phyloP scores from a whole-genome alignment of 2,797 vertebrate genomes.

The Xenops minutus region DNA sequence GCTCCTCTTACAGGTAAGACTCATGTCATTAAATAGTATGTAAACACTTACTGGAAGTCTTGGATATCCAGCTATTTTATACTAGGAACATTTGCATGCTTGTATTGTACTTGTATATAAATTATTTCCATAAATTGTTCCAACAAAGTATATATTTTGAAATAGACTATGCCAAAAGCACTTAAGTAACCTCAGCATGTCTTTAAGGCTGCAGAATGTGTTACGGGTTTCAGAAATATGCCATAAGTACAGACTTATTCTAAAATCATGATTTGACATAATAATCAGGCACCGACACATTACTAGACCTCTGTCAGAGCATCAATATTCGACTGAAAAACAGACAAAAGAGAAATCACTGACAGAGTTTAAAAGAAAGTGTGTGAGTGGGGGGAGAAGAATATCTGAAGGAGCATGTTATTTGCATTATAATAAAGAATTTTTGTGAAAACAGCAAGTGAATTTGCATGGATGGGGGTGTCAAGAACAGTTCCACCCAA shows the following conservation, averaged over 20 bases:
- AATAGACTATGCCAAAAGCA: not conserved
- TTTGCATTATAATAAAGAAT: not conserved
- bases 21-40: not conserved
- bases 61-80: not conserved
- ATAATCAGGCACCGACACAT: not conserved
- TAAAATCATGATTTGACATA: not conserved
- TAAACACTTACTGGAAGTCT: not conserved
- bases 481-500: not conserved
- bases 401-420: not conserved
- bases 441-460: not conserved
- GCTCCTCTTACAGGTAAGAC: not conserved
- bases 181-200: not conserved
- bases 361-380: not conserved
- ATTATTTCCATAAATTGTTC: not conserved
- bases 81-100: not conserved
- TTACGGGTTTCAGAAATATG: not conserved
- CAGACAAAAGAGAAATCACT: not conserved
- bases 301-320: not conserved
- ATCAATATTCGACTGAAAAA: not conserved
- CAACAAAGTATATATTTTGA: not conserved
- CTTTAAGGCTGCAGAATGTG: not conserved
- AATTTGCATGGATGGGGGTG: not conserved
- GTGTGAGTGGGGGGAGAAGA: not conserved
- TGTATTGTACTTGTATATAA: not conserved
- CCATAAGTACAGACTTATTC: not conserved